Evolutionary conservation across 2,888 invertebrate species (phyloP).

Genomic region (Dryomyza anilis): DNA sequence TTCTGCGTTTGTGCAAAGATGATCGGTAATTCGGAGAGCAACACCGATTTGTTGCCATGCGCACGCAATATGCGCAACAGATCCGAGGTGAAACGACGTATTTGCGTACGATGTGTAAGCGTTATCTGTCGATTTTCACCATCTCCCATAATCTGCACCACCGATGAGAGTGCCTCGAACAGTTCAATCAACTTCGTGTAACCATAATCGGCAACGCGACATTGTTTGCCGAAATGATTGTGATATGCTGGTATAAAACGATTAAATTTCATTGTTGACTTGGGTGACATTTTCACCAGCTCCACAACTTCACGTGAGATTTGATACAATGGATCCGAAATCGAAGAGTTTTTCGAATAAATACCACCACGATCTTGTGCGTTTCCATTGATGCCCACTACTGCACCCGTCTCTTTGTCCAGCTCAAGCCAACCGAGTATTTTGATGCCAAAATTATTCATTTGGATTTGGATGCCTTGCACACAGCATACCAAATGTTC

Average conservation of each 20-base stretch:
- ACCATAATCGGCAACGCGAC: conserved; percentile 95
- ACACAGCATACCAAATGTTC: conserved; percentile 90
- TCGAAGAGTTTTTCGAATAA: conserved; percentile 50
- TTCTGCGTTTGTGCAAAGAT: conserved; percentile 68
- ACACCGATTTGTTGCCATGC: conserved; percentile 77
- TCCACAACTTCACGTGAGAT: conserved; percentile 89
- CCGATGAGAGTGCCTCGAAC: conserved; percentile 83
- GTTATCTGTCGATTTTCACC: conserved; percentile 87
- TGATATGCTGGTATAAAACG: conserved; percentile 95
- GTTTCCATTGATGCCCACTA: not conserved
- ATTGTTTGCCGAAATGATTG: conserved; percentile 94
- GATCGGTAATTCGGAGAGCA: conserved; percentile 73
- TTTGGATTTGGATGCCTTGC: conserved; percentile 68
- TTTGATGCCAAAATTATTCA: conserved; percentile 61
- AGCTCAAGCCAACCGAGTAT: conserved; percentile 56
- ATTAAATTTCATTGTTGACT: conserved; percentile 80
- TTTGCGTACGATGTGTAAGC: conserved; percentile 85
- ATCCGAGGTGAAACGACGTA: conserved; percentile 88
- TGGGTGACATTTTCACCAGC: conserved; percentile 78
- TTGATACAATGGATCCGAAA: conserved; percentile 64
- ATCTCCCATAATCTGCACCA: conserved; percentile 91
- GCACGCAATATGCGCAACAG: conserved; percentile 83
- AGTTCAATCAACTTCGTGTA: conserved; percentile 90
- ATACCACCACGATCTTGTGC: conserved; percentile 31
- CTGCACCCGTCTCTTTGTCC: conserved; percentile 48